These are phyloP conservation scores for Phyllostomus hastatus DNA, from an alignment of 2,113 vertebrate species.

Conservation along the genomic window DNA sequence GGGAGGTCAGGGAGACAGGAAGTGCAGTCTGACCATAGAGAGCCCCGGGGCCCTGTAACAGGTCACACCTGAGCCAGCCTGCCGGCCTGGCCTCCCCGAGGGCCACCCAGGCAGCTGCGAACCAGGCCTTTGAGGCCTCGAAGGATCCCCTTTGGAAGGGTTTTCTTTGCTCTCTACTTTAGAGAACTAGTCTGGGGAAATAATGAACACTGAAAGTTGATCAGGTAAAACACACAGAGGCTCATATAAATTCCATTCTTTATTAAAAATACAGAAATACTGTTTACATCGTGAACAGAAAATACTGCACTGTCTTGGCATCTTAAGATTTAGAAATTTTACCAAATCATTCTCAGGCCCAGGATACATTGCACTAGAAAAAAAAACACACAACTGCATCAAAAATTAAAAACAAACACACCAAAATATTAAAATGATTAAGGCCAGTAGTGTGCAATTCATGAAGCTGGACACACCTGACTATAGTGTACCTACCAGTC, in stretches of 20 bases:
- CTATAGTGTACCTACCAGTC: constrained; percentile 56
- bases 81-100: accelerated
- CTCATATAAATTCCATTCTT: constrained; percentile 73
- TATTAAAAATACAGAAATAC: constrained; percentile 79
- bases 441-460: constrained; percentile 66
- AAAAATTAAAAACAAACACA: constrained; percentile 50
- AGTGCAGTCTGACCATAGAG: accelerated
- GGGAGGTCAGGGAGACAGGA: neutral
- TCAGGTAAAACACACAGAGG: constrained; percentile 69
- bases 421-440: constrained; percentile 67
- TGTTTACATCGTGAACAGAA: constrained; percentile 75
- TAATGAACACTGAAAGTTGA: constrained; percentile 64
- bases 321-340: constrained; percentile 66
- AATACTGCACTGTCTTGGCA: constrained; percentile 71
- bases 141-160: neutral
- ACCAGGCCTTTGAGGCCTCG: neutral
- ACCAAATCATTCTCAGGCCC: constrained; percentile 32
- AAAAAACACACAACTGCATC: neutral
- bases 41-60: neutral
- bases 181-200: neutral
- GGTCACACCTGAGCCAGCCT: neutral
- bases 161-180: neutral
- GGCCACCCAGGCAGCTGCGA: neutral
- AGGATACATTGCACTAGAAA: constrained; percentile 38
- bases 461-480: constrained; percentile 70